Conservation (phyloP, 1,140 invertebrate species). For the Teleogryllus occipitalis region DNA sequence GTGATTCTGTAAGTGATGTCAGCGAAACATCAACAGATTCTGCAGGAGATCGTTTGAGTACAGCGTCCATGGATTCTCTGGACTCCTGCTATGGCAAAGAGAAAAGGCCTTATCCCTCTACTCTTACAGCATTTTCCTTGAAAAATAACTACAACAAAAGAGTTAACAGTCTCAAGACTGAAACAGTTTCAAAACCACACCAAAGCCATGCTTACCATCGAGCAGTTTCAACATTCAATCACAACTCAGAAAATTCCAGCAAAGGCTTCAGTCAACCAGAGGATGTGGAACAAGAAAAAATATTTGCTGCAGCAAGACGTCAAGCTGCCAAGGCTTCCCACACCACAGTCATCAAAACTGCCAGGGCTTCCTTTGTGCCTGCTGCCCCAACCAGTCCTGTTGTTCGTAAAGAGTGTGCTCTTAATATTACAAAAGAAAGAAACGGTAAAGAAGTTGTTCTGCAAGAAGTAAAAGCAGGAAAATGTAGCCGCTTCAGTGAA, state of each 20-base stretch:
- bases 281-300: not conserved
- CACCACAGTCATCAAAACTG: conserved; percentile 17
- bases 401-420: not conserved
- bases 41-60: conserved; percentile 46
- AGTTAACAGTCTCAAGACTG: conserved; percentile 30
- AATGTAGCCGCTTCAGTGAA: conserved; percentile 43
- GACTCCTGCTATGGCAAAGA: not conserved
- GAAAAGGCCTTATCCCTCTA: conserved; percentile 31
- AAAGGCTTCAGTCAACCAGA: not conserved
- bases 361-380: conserved; percentile 9
- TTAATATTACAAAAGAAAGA: conserved; percentile 24
- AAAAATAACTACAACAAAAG: too few relatives aligned
- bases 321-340: conserved; percentile 15
- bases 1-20: conserved; percentile 44
- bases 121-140: conserved; percentile 39
- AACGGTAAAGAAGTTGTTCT: conserved; percentile 44
- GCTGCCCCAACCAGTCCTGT: too few relatives aligned
- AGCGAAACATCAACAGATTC: conserved; percentile 50
- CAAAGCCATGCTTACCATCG: not conserved
- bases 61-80: conserved; percentile 43
- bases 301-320: not conserved
- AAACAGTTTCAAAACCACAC: not conserved
- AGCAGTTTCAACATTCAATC: conserved; percentile 8
- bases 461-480: conserved; percentile 42
- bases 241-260: not conserved